Conservation (phyloP, 1,140 invertebrate species). For the Eriocheir sinensis region DNA sequence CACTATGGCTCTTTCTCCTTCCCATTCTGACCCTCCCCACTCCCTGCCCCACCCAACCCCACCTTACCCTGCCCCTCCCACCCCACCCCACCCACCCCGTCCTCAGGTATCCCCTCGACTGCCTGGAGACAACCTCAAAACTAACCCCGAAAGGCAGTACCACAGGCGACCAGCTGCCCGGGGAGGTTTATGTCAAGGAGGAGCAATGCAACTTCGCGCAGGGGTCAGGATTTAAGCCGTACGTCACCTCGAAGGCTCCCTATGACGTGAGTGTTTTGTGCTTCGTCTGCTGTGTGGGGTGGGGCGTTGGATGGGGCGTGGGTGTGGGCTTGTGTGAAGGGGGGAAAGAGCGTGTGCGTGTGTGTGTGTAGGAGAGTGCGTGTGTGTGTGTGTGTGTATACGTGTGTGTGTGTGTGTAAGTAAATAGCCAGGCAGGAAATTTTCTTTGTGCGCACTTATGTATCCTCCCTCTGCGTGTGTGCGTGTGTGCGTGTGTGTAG, state of each 20-base stretch:
- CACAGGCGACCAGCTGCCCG: conserved; percentile 87
- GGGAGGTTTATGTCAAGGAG: conserved; percentile 89
- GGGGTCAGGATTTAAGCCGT: conserved; percentile 70
- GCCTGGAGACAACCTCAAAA: conserved; percentile 83
- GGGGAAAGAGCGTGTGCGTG: conserved; percentile 84
- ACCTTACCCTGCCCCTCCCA: neutral
- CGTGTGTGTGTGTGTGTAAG: conserved; percentile 77
- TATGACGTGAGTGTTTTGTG: conserved; percentile 72
- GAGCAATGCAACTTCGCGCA: conserved; percentile 85
- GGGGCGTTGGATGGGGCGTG: neutral
- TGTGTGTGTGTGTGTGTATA: too few relatives aligned
- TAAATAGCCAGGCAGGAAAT: too few relatives aligned
- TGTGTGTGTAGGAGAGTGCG: conserved; percentile 81
- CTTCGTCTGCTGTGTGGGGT: too few relatives aligned
- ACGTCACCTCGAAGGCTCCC: conserved; percentile 72
- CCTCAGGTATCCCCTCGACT: conserved; percentile 1
- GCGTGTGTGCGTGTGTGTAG: too few relatives aligned
- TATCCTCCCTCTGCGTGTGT: too few relatives aligned
- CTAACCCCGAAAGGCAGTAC: conserved; percentile 70
- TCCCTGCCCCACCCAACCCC: neutral
- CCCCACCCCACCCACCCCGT: neutral
- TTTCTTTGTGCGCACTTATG: too few relatives aligned
- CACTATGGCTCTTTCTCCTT: too few relatives aligned
- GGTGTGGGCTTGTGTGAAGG: conserved; percentile 84
- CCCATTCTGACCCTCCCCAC: too few relatives aligned